Base-by-base conservation (phyloP, 2,113 vertebrate species). In the Apistogramma diplotaenia region DNA sequence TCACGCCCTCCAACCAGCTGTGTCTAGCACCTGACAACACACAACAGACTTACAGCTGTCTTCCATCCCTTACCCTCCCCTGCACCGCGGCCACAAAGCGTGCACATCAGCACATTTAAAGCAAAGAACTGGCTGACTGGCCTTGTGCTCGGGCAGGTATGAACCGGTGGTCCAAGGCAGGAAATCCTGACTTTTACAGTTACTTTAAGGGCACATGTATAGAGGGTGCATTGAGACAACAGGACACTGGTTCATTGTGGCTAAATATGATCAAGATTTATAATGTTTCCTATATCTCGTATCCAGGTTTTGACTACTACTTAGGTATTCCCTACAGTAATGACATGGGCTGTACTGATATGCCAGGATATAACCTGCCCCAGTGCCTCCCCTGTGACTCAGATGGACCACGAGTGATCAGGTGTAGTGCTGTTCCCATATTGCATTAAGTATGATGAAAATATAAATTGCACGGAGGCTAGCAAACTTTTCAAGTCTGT, bases 311-410 rank as follows among this genome's bases (percentile, higher is more conserved):
- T 0, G 95, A 98, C 75, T 98, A 96, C 89, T 99, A 97, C 92
- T 94, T 97, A 0, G 98, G 98, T 21, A 96, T 99, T 73, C 98
- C 98, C 1, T 99, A 98, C 85, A 99, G 98, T 88, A 96, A 99
- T 1, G 98, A 99, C 77, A 99, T 99, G 98, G 98, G 98, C 89
- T 99, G 98, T 76, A 98, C 96, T 0, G 98, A 99, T 57, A 83
- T 5, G 19, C 97, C 97, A 0, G 97, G 98, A 27, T 97, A 95
- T 78, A 89, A 99, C 90, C 33, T 94, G 27, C 98, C 98, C 0
- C 94, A 91, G 23, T 98, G 97, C 67, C 93, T 86, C 0, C 92
- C 96, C 1, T 99, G 98, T 90, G 91, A 94, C 0, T 74, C 1
- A 0, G 46, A 0, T 37, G 84, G 65, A 2, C 3, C 73, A 0